Evolutionary conservation across 2,797 vertebrate genomes (phyloP).

Genomic region (Eleutherodactylus coqui): DNA sequence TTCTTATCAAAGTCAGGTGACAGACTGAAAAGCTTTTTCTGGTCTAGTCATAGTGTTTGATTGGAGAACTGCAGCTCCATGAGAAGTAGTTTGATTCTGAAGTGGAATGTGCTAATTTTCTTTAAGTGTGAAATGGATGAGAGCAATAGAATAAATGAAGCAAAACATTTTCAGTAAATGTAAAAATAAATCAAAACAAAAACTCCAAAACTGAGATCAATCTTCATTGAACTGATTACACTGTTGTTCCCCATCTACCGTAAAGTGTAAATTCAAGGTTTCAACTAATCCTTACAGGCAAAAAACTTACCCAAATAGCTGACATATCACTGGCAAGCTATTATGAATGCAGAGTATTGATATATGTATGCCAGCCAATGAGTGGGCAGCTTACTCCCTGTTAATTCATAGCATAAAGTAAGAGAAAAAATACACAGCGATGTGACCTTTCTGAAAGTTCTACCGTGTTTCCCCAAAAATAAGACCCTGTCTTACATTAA

Average conservation of each 20-base stretch:
- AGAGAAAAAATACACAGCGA: too few relatives aligned
- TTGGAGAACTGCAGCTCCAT: constrained; percentile 35
- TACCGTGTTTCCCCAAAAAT: too few relatives aligned
- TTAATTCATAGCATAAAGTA: too few relatives aligned
- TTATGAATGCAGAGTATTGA: background rate
- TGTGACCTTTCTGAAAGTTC: too few relatives aligned
- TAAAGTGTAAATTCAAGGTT: background rate
- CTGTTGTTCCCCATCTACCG: constrained; percentile 8
- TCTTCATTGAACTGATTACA: constrained; percentile 45
- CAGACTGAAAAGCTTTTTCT: constrained; percentile 20
- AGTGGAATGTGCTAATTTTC: constrained; percentile 55
- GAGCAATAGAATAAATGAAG: constrained; percentile 57
- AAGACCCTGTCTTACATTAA: too few relatives aligned
- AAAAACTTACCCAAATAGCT: background rate
- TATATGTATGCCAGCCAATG: too few relatives aligned
- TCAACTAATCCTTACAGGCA: background rate
- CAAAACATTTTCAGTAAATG: constrained; percentile 58
- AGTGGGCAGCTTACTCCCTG: too few relatives aligned
- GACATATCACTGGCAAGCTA: background rate
- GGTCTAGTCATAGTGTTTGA: constrained; percentile 30
- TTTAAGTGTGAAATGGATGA: constrained; percentile 54
- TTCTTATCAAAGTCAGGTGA: background rate
- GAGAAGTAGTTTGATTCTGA: constrained; percentile 51
- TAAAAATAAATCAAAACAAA: constrained; percentile 60
- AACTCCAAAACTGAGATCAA: constrained; percentile 45